Evolutionary conservation across 1,140 invertebrate species (phyloP), one percentile per base, ranked within the genome.

Genomic region (Drosophila pseudoananassae): DNA sequence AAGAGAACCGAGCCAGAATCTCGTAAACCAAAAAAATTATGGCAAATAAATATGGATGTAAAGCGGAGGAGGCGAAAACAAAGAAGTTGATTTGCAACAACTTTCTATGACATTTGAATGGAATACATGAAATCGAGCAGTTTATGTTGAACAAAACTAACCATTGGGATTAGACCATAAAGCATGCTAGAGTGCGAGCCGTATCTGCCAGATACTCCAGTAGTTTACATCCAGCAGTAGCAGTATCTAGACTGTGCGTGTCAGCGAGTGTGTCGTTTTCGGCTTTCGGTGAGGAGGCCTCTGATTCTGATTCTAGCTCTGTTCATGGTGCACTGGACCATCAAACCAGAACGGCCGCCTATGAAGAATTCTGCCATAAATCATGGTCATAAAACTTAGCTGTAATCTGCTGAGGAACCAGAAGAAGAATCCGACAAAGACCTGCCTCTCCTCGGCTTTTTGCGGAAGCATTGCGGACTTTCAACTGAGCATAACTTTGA

Each of bases 351-450:
- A 89, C 84, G 84, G 84, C 84, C 84, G 80, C 84, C 85, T 89
- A 90, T 75, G 84, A 85, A 90, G 84, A 89, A 89, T 90, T 78
- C 74, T 78, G 71, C 75, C 75, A 87, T 87, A 87, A 87, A 88
- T 87, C 82, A 87, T 78, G 76, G 84, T 61, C 78, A 83, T 87
- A 81, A 87, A 87, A 82, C 70, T 73, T 63, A 63, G 70, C 73
- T 76, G 73, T 74, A 83, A 66, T 57, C 49, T 68, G 68, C 57
- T 5, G 40, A n/a, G 5, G 15, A 43, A 43, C 40, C n/a, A 14
- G 27, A 36, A 20, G 57, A 14, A 8, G 8, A 46, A n/a, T 14
- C n/a, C 40, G 20, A 17, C 43, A 3, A 31, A 66, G 31, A 45
- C 59, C n/a, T 25, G 53, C 52, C 58, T 40, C 33, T 15, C 20